Base-by-base conservation (phyloP, 2,888 invertebrate species). In the Aspidiotus rigidus region DNA sequence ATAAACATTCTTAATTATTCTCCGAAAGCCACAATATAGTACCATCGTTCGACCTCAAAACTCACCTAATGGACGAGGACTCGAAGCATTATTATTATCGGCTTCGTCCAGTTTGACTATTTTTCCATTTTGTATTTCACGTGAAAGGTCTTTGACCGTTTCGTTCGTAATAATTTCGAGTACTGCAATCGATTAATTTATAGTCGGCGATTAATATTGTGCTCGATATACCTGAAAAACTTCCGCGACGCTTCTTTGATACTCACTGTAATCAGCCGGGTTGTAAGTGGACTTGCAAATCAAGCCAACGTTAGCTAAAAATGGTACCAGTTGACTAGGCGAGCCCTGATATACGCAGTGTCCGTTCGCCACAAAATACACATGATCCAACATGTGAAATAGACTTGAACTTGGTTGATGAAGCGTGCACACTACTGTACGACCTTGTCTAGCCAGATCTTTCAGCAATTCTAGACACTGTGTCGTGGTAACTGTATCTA, bases 391-490 rank as follows among this genome's bases (percentile, higher is more conserved):
- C 75, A 85, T 83, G 67, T 87, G 81, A 76, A 90, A 89, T 57
- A 89, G 80, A 13, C 87, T 86, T 0, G 89, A 87, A 7, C 87
- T 86, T 0, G 90, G 90, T 75, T 90, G 90, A 77, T 90, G 90
- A 70, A 90, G 85, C 1, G 89, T 89, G 77, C 89, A 89, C 72
- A 90, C 83, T 69, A 90, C 86, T 7, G 88, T 89, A 67, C 89
- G 79, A 8, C 89, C 89, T 74, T 85, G 83, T 15, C 84, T 81
- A 0, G 88, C 87, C 64, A 89, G 81, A 16, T 85, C 81, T 73
- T 87, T 84, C 13, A 89, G 79, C 2, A 89, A 78, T 2, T 84
- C 82, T 28, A 90, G 83, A 74, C 88, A 84, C 76, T 88, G 87
- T 73, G 86, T 85, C 70, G 88, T 86, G 0, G 88, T 84, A 0